Base-by-base conservation (phyloP, 2,113 vertebrate genomes). In the Antigone vipio region DNA sequence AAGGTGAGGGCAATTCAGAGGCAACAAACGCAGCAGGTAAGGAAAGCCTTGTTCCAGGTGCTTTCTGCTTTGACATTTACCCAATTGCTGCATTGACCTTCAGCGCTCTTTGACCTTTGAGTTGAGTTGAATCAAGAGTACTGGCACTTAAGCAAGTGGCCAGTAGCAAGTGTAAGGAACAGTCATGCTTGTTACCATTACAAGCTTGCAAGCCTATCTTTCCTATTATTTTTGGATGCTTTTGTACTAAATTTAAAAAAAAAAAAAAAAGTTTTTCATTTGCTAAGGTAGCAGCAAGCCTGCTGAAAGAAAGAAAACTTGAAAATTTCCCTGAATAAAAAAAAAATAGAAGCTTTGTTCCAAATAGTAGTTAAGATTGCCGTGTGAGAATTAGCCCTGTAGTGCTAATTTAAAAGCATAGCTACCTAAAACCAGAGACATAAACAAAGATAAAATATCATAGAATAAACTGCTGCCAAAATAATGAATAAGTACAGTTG, bases 11-110 rank as follows among this genome's bases (percentile, higher is more conserved):
- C 97, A 0, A 95, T 98, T 69, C 90, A 98, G 94, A 98, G 99
- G 80, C 98, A 98, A 29, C 98, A 97, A 27, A 95, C 97, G 0
- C 99, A 98, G 97, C 98, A 98, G 98, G 98, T 98, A 91, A 90
- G 98, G 30, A 29, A 45, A 20, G 14, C 22, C 49, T 58, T 52
- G 38, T n/a, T 18, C 50, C 29, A 2, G 6, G 34, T 2, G 2
- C 53, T 62, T 72, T 44, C 60, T 67, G 53, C 81, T 40, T 44
- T 27, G 59, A 3, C 35, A 21, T 29, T 30, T 66, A 30, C 38
- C 47, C 12, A 32, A 1, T 11, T 30, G 34, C 71, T 44, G 27
- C 4, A 1, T 26, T 42, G 35, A 40, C n/a, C 52, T 75, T 44
- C 44, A 11, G 11, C 38, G 24, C 63, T 77, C 67, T 91, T 15